Conservation (phyloP, 2,797 vertebrate genomes). For the Pseudochirops cupreus region DNA sequence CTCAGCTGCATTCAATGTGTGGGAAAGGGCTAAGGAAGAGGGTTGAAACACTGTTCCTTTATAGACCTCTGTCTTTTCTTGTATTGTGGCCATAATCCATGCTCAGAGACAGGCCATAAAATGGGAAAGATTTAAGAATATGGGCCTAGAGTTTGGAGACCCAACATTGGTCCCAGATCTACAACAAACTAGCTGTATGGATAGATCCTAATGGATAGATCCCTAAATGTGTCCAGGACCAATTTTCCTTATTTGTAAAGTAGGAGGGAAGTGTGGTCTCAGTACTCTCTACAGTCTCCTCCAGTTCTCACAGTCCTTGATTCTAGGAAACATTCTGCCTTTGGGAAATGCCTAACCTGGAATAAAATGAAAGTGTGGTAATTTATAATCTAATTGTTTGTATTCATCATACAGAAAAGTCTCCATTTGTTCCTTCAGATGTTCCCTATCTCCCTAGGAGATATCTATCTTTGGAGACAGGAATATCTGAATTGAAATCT, state of each 20-base stretch:
- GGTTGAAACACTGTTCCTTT: not conserved
- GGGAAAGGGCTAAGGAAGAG: conserved; percentile 33
- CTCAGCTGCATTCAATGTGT: conserved; percentile 15
- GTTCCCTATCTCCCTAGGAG: not conserved
- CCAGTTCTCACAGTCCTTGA: not conserved
- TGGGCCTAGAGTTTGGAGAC: not conserved
- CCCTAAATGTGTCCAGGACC: not conserved
- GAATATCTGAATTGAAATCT: not conserved
- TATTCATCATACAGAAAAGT: conserved; percentile 17
- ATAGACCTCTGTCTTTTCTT: conserved; percentile 2
- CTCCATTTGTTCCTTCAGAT: not conserved
- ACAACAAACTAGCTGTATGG: not conserved
- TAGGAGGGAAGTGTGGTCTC: not conserved
- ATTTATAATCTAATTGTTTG: conserved; percentile 30
- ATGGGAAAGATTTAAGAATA: not conserved
- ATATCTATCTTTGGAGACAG: not conserved
- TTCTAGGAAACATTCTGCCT: not conserved
- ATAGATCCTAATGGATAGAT: too few relatives aligned
- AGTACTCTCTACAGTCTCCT: not conserved
- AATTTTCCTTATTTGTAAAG: not conserved
- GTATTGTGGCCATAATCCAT: not conserved
- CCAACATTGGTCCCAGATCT: not conserved
- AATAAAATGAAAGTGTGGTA: conserved; percentile 22
- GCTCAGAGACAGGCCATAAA: not conserved
- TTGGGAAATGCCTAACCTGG: not conserved